phyloP scores from a whole-genome alignment of 1,140 invertebrate species.

The Cecropterus lyciades region DNA sequence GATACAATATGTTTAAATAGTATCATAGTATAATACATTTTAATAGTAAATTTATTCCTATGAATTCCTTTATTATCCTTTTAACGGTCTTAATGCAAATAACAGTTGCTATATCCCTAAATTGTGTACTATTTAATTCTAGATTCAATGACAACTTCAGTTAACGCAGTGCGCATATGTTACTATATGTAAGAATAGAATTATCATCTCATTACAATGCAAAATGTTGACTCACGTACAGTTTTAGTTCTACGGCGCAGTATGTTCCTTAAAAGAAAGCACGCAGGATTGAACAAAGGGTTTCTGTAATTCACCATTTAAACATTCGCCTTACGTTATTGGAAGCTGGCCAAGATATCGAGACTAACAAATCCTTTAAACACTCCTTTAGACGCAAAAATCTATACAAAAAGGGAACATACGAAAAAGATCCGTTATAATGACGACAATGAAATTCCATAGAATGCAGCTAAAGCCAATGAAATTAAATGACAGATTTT shows the following conservation, averaged over 20 bases:
- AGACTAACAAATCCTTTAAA: conserved; percentile 38
- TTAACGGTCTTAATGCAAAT: neutral
- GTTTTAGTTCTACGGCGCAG: conserved; percentile 41
- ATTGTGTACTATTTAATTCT: conserved; percentile 5
- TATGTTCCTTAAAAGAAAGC: conserved; percentile 35
- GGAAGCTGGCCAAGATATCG: conserved; percentile 43
- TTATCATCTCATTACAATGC: conserved; percentile 26
- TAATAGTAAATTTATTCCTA: no score
- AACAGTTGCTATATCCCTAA: neutral
- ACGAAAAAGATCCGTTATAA: no score
- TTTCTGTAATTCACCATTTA: conserved; percentile 39
- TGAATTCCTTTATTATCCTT: no score
- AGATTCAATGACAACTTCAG: conserved; percentile 10
- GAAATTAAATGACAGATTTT: no score
- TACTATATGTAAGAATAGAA: conserved; percentile 13
- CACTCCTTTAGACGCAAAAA: neutral
- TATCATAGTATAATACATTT: no score
- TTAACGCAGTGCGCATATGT: conserved; percentile 16
- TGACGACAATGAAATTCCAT: no score
- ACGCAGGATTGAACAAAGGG: conserved; percentile 46
- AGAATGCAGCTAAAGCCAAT: no score
- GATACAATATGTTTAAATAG: no score
- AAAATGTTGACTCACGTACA: conserved; percentile 25
- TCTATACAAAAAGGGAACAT: no score
- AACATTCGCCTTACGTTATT: conserved; percentile 48